Base-by-base conservation (phyloP, 2,797 vertebrate genomes). In the Loris lydekkerianus region DNA sequence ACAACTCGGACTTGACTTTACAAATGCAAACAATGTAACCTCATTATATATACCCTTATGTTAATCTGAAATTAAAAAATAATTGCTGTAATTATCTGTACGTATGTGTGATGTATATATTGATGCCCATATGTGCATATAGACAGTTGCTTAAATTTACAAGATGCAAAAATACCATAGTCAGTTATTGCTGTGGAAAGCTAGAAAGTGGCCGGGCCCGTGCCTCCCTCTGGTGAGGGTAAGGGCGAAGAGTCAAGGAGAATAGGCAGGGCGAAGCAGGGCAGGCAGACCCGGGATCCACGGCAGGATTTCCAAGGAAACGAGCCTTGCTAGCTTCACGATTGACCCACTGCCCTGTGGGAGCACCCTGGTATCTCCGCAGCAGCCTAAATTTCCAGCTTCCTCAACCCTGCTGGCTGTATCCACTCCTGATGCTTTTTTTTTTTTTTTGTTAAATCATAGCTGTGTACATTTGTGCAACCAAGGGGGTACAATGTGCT, bases 331-430 rank as follows among this genome's bases (percentile, higher is more conserved):
- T 25, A 1, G 34, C 17, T 15, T 56, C 5, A 3, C 2, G 0
- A 0, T 0, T 0, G 53, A 67, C n/a, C 25, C 0, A 0, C 60
- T 23, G 58, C 40, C 63, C 17, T 2, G 3, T 5, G 8, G 4
- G 37, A 67, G 58, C 3, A 31, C 31, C 7, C 14, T 65, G 31
- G 27, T 6, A 1, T 13, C 15, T 77, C 9, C 10, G 34, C 40
- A 43, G 37, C 4, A 29, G 8, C 61, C 34, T 20, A 5, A 3
- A 7, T 15, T 37, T 31, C 67, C 6, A 29, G 37, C n/a, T 60
- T 31, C 15, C 60, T 46, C 76, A 37, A 3, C 14, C 34, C 34
- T 10, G 5, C 9, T 0, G 11, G 0, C 10, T 7, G 13, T 83
- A 25, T 65, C 25, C 21, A 3, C n/a, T 56, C 60, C n/a, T 43